phyloP scores from a whole-genome alignment of 2,888 invertebrate genomes.

The Drosophila pseudotakahashii region DNA sequence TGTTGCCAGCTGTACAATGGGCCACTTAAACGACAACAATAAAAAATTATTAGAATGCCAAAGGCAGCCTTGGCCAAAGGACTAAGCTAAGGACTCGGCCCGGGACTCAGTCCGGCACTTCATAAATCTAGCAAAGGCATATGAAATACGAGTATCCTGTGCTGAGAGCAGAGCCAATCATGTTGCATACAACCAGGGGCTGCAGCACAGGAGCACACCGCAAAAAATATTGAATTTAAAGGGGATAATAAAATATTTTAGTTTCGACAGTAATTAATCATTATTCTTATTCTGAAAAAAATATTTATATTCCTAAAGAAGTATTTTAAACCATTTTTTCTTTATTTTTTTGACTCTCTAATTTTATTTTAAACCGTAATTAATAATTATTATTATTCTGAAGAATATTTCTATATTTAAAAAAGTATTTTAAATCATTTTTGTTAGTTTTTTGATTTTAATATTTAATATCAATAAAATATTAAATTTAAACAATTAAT shows the following conservation, averaged over 20 bases:
- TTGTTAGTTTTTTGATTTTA: not conserved
- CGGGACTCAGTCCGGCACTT: conserved; percentile 56
- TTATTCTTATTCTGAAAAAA: too few species aligned
- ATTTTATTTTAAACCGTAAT: too few species aligned
- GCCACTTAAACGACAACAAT: conserved; percentile 76
- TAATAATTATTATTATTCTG: too few species aligned
- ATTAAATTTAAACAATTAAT: too few species aligned
- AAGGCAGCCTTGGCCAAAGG: conserved; percentile 49
- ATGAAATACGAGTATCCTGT: conserved; percentile 77
- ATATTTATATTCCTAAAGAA: too few species aligned
- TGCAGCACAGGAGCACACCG: conserved; percentile 12
- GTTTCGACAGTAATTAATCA: too few species aligned
- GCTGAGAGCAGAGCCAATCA: conserved; percentile 70
- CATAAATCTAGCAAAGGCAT: conserved; percentile 76
- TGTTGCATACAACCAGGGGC: conserved; percentile 58
- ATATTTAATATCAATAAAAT: too few species aligned
- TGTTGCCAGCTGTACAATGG: conserved; percentile 77
- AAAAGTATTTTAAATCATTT: not conserved
- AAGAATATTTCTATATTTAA: too few species aligned
- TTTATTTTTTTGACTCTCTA: too few species aligned
- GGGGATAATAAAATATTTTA: too few species aligned
- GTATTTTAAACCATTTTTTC: not conserved
- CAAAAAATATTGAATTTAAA: not conserved
- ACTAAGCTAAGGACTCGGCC: conserved; percentile 46
- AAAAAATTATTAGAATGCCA: conserved; percentile 77